Base-by-base conservation (phyloP, 1,140 invertebrate species). In the Trichomalopsis sarcophagae region DNA sequence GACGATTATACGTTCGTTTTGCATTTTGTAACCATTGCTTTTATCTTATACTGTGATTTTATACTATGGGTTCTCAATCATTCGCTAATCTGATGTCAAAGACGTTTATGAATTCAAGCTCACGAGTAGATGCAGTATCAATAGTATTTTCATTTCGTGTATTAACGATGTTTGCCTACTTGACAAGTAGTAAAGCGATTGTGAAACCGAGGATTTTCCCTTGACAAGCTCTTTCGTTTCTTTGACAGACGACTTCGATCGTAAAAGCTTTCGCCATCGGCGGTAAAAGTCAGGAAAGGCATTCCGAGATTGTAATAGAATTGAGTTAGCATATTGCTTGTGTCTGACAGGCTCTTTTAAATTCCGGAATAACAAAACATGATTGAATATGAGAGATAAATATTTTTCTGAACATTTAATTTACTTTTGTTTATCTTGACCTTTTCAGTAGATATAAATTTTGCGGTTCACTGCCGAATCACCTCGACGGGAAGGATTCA, bases 391-490 rank as follows among this genome's bases (percentile, higher is more conserved):
- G 10, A 44, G 10, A 44, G 40, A 44, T 44, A 44, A 44, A 44
- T 9, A 9, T 44, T 44, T 44, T 44, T 44, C 1, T 44, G 10
- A 7, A 44, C 10, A 44, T 9, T 44, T 9, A 2, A 44, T 44
- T 44, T 9, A 36, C 33, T 36, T 55, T 21, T 33, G 69, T 13
- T 75, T 55, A 66, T 76, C 77, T 86, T 73, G 75, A 71, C 78
- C 89, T 84, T 73, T 82, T 89, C 76, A 89, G 80, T 84, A 92
- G 92, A 80, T 94, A 94, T 87, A 94, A 94, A 92, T 92, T 95
- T 83, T 95, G 95, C 89, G 94, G 95, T 78, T 96, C 96, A 21
- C 90, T 96, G 84, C 96, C 96, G 2, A 96, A 96, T 91, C 95
- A 96, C 90, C 91, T 96, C 86, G 96, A 96, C 89, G 95, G 95